These are phyloP conservation scores for Geopemphigus sp. DNA, from an alignment of 1,140 invertebrate genomes.

Conservation along the genomic window DNA sequence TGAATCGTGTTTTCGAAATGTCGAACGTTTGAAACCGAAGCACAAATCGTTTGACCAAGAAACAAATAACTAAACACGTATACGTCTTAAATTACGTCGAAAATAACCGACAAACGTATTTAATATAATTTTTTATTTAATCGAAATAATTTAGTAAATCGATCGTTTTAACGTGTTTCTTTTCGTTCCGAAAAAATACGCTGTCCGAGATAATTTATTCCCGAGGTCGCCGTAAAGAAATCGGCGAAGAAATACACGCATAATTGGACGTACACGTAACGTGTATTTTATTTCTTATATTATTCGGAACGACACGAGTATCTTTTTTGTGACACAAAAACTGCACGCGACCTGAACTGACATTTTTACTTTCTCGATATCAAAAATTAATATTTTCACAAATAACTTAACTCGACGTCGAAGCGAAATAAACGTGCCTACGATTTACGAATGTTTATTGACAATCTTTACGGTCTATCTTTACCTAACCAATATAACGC, in stretches of 20 bases:
- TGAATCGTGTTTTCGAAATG: too few species aligned
- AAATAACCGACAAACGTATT: neutral
- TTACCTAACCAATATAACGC: too few species aligned
- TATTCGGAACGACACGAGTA: constrained; percentile 24
- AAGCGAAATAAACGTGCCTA: neutral
- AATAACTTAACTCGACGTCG: neutral
- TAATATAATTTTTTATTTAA: neutral
- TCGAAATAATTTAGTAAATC: neutral
- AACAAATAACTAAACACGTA: too few species aligned
- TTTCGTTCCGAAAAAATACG: neutral
- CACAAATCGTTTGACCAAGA: too few species aligned
- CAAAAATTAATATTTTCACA: constrained; percentile 4
- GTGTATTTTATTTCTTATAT: too few species aligned
- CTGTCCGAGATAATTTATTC: constrained; percentile 34
- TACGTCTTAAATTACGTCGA: neutral
- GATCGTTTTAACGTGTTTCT: neutral
- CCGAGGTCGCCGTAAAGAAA: constrained; percentile 4
- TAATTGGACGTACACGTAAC: constrained; percentile 10
- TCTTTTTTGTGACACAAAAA: constrained; percentile 20
- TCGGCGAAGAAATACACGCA: constrained; percentile 9
- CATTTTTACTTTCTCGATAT: constrained; percentile 26
- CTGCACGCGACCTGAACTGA: constrained; percentile 12
- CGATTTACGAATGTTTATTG: too few species aligned
- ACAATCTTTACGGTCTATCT: too few species aligned
- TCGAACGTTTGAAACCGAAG: too few species aligned